A percentile compares a stretch with the other conserved stretches of the same genome.
Conservation (phyloP, 2,797 vertebrate genomes). For the Bovichtus diacanthus region DNA sequence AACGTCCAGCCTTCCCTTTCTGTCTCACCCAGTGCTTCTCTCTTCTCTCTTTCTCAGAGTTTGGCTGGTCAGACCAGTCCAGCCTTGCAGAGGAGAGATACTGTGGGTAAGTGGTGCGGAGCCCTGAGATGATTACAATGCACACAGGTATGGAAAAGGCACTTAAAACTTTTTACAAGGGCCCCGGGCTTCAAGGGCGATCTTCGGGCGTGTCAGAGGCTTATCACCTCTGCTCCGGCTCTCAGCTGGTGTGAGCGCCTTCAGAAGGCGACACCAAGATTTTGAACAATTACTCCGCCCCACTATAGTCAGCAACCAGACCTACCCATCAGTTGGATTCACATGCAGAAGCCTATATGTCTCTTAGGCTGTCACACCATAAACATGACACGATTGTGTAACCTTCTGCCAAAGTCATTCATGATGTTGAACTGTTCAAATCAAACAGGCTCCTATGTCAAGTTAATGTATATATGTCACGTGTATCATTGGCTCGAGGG, state of each 20-base stretch:
- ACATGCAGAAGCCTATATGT: conserved; percentile 13
- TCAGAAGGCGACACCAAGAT: conserved; percentile 42
- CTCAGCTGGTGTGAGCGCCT: conserved; percentile 46
- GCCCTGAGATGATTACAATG: conserved; percentile 68
- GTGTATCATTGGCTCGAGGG: background rate
- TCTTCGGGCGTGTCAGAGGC: conserved; percentile 38
- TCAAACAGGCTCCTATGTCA: background rate
- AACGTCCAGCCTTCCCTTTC: conserved; percentile 19
- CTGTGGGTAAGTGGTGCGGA: conserved; percentile 48
- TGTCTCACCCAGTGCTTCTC: conserved; percentile 10
- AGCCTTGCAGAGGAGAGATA: conserved; percentile 55
- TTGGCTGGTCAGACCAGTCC: conserved; percentile 50
- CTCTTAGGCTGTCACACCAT: conserved; percentile 1
- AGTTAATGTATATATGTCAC: too few species aligned
- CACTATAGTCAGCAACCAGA: conserved; percentile 19
- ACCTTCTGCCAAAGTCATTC: background rate
- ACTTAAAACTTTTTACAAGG: conserved; percentile 66
- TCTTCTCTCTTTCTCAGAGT: conserved; percentile 22
- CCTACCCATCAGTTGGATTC: conserved; percentile 34
- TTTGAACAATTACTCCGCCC: conserved; percentile 51
- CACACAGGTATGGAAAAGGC: conserved; percentile 63
- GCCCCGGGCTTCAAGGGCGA: conserved; percentile 41
- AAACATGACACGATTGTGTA: background rate
- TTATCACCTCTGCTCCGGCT: conserved; percentile 59
- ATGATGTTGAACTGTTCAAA: background rate